Evolutionary conservation across 2,113 vertebrate species (phyloP), one percentile per base, ranked within the genome.

Genomic region (Thomomys bottae): DNA sequence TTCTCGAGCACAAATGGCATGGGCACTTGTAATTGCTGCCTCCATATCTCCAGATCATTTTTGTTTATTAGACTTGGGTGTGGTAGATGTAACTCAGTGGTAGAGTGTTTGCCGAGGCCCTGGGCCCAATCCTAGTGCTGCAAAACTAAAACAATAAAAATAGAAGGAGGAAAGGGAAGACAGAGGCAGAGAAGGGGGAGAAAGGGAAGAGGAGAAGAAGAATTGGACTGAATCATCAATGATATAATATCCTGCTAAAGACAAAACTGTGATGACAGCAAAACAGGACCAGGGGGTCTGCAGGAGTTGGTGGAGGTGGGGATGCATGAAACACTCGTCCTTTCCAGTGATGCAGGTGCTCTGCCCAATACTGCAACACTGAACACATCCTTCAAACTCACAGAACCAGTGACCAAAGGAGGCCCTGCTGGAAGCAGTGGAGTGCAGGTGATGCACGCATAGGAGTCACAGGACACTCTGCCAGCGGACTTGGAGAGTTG

Each of bases 381-480:
- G 54, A 26, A 34, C 32, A 63, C 23, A 4, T 63, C 54, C 18
- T 71, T 70, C 6, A 83, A 88, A 59, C 26, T 30, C 32, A 9
- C 17, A 40, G 45, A 28, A 36, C 8, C 36, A 14, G 24, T 17
- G 14, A 36, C 67, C 8, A 38, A 59, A 70, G 59, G 40, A 38
- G 79, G 32, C 14, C 0, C 2, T 20, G 24, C 32, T 7, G 9
- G 36, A 24, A 78, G 38, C 4, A 2, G 8, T n/a, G 36, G 11
- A 6, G 38, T 42, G 36, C 1, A 1, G 32, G 54, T 71, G 64
- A 64, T 11, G 36, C 42, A 12, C 6, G 4, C 3, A 2, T 42
- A 2, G 0, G 0, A 6, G 63, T 11, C 40, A 28, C 14, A 6
- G 2, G 20, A 1, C 7, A 15, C 6, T 26, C 49, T 54, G 49